Conservation (phyloP, 2,113 vertebrate species). For the Esox niger region DNA sequence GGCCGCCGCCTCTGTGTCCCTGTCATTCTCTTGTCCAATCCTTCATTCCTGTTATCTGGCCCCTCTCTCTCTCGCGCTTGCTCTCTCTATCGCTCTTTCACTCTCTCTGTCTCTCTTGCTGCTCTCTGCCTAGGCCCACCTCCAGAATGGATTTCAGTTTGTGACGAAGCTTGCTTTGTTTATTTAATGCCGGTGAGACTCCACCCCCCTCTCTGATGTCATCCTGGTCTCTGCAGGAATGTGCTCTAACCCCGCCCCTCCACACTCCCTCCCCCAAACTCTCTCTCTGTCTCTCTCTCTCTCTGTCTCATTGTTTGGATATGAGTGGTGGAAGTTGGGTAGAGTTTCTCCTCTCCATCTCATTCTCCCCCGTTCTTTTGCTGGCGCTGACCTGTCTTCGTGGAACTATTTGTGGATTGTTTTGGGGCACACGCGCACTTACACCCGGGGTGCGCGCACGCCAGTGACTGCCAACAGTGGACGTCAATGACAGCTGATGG, state of each 20-base stretch:
- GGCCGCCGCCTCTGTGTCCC: neutral
- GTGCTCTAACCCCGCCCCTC: conserved; percentile 56
- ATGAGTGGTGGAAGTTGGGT: conserved; percentile 25
- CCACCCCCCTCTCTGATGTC: conserved; percentile 55
- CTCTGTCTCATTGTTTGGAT: conserved; percentile 50
- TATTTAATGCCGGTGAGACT: neutral
- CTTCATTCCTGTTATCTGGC: neutral
- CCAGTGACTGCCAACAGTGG: neutral
- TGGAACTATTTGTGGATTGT: neutral
- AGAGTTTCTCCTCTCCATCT: conserved; percentile 47
- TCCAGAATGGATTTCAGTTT: no score
- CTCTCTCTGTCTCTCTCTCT: conserved; percentile 5
- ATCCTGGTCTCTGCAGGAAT: conserved; percentile 60
- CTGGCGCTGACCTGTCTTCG: neutral
- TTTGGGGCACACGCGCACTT: neutral
- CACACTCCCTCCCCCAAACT: conserved; percentile 22
- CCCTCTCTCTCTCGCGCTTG: neutral
- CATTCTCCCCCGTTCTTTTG: neutral
- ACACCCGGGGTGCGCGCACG: neutral
- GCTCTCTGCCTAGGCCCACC: neutral
- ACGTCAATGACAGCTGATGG: neutral
- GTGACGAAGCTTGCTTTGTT: neutral
- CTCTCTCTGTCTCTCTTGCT: neutral
- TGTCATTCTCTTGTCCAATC: neutral
- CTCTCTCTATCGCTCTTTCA: neutral